Evolutionary conservation across 2,888 invertebrate genomes (phyloP).

Genomic region (Eulithis prunata): DNA sequence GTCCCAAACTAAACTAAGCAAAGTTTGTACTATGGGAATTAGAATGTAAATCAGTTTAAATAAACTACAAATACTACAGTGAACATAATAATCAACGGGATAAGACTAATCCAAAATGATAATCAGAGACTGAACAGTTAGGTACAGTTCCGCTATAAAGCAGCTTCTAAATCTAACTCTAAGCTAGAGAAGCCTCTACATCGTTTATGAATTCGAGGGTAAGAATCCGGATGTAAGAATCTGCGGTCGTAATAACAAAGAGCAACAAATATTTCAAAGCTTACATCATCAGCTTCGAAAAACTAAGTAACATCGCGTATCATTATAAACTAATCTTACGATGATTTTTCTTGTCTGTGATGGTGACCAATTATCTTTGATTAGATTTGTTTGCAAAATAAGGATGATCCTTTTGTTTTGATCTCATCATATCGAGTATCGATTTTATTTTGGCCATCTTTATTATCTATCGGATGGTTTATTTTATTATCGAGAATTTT

Average conservation of each 20-base stretch:
- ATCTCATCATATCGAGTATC: not conserved
- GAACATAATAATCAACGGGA: too few species aligned
- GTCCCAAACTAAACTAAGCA: too few species aligned
- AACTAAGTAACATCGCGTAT: slow-evolving; percentile 36
- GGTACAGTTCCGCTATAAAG: too few species aligned
- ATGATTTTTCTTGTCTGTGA: slow-evolving; percentile 10
- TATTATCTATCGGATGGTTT: too few species aligned
- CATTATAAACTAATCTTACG: slow-evolving; percentile 25
- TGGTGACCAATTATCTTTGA: slow-evolving; percentile 18
- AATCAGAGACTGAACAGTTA: too few species aligned
- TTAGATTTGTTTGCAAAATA: slow-evolving; percentile 2
- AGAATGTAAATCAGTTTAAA: too few species aligned
- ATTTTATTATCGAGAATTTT: too few species aligned
- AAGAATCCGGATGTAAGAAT: slow-evolving; percentile 31
- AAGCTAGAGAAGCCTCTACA: not conserved
- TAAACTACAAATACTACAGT: too few species aligned
- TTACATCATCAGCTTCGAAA: slow-evolving; percentile 30
- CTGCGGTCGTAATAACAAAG: slow-evolving; percentile 24
- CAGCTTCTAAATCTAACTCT: not conserved
- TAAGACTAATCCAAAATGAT: too few species aligned
- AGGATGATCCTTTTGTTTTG: not conserved
- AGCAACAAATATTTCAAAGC: slow-evolving; percentile 22
- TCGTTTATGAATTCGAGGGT: not conserved
- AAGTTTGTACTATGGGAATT: too few species aligned
- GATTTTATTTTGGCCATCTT: too few species aligned